These are phyloP conservation scores for Siniperca knerii DNA, from an alignment of 2,113 vertebrate species.

Conservation along the genomic window DNA sequence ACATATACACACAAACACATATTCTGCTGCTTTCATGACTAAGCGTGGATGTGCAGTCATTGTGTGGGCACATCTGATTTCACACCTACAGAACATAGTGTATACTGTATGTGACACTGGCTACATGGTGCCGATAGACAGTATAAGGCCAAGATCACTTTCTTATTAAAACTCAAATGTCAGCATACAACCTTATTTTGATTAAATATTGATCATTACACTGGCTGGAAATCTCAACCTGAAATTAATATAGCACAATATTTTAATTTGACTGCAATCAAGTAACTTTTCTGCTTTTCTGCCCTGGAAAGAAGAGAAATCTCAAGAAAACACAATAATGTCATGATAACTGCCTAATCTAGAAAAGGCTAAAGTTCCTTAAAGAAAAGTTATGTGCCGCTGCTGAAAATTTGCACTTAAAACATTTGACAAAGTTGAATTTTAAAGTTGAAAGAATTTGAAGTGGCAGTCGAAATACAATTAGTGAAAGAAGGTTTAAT, in stretches of 20 bases:
- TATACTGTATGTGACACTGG: neutral
- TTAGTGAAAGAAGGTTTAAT: too few relatives aligned
- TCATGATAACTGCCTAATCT: too few relatives aligned
- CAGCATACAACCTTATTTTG: neutral
- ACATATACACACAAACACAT: slow-evolving; percentile 41
- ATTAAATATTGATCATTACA: neutral
- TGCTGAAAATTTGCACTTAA: neutral
- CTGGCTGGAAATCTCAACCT: neutral
- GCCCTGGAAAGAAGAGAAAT: neutral
- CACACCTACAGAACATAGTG: neutral
- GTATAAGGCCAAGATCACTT: neutral
- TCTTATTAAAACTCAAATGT: neutral
- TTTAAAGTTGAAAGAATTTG: neutral
- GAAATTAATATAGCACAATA: neutral
- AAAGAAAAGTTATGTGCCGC: neutral
- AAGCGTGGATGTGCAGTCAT: slow-evolving; percentile 17
- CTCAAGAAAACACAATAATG: neutral
- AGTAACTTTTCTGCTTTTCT: neutral
- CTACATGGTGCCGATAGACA: neutral
- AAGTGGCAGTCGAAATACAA: neutral
- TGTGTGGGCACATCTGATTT: slow-evolving; percentile 18
- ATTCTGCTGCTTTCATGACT: slow-evolving; percentile 27
- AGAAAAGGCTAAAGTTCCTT: too few relatives aligned
- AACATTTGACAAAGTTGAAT: neutral
- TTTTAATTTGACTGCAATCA: neutral